Percentiles rank a stretch among this genome's conserved stretches.
Evolutionary conservation across 1,140 invertebrate species (phyloP).

Genomic region (Eulimnadia texana): DNA sequence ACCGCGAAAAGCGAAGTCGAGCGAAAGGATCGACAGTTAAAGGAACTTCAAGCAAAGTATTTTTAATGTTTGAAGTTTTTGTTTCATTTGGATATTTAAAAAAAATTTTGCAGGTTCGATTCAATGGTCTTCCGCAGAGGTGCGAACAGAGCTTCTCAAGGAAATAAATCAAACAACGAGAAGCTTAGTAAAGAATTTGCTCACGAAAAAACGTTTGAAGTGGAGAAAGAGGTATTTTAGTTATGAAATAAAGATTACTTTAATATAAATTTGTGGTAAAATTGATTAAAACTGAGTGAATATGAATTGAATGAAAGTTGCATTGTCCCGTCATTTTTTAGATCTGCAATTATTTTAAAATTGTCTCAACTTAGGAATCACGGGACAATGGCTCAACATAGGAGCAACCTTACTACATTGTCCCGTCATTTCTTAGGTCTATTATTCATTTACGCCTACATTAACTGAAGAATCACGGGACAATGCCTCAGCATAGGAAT

Average conservation of each 20-base stretch:
- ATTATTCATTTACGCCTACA: too few relatives aligned
- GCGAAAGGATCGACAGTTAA: slow-evolving; percentile 12
- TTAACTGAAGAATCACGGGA: too few relatives aligned
- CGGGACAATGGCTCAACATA: too few relatives aligned
- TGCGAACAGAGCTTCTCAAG: neutral
- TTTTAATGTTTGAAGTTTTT: neutral
- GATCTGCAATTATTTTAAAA: too few relatives aligned
- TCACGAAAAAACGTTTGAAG: neutral
- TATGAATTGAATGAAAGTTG: too few relatives aligned
- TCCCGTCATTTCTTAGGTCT: too few relatives aligned
- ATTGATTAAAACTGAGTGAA: too few relatives aligned
- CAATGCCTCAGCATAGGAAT: too few relatives aligned
- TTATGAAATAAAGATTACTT: neutral
- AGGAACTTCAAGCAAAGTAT: slow-evolving; percentile 11
- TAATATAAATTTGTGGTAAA: too few relatives aligned
- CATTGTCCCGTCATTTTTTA: too few relatives aligned
- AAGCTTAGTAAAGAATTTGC: neutral
- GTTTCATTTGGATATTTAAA: neutral
- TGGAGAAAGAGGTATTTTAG: neutral
- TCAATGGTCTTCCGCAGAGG: neutral
- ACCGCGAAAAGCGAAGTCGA: slow-evolving; percentile 13
- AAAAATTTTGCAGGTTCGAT: neutral
- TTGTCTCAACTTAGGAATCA: too few relatives aligned
- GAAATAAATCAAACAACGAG: neutral
- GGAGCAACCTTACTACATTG: too few relatives aligned